Conservation (phyloP, 2,797 vertebrate species). For the Pagetopsis macropterus region DNA sequence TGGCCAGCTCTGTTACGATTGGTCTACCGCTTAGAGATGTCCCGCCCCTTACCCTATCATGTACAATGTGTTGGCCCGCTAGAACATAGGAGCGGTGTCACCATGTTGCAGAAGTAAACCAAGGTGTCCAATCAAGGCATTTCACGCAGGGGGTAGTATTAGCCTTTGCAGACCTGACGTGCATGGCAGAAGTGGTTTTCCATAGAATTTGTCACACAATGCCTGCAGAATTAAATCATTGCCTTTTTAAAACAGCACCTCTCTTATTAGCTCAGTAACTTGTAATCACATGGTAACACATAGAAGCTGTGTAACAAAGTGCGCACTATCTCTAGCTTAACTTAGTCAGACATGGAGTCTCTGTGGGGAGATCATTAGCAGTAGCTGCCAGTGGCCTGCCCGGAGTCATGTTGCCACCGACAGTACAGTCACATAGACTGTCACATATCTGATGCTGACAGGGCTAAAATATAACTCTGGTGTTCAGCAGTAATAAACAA, state of each 20-base stretch:
- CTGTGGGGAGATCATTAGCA: conserved; percentile 63
- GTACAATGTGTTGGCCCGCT: too few relatives aligned
- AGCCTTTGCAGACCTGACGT: neutral
- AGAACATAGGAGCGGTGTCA: too few relatives aligned
- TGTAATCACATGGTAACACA: conserved; percentile 29
- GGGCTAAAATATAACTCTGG: conserved; percentile 20
- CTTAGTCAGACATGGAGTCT: conserved; percentile 37
- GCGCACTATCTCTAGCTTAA: conserved; percentile 13
- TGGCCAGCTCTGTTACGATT: too few relatives aligned
- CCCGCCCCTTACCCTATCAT: too few relatives aligned
- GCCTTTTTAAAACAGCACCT: neutral
- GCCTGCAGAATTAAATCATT: neutral
- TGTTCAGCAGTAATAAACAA: neutral
- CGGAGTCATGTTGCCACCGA: conserved; percentile 55
- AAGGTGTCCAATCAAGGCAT: too few relatives aligned
- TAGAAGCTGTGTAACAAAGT: conserved; percentile 13
- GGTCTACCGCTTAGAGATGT: too few relatives aligned
- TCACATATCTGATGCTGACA: conserved; percentile 37
- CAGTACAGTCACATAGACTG: conserved; percentile 41
- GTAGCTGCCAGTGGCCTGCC: conserved; percentile 56
- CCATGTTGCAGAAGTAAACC: too few relatives aligned
- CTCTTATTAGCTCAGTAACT: conserved; percentile 11
- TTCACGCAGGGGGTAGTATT: too few relatives aligned
- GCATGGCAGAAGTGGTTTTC: conserved; percentile 1
- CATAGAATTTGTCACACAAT: conserved; percentile 11